phyloP scores from a whole-genome alignment of 2,113 vertebrate genomes.

The Ameiurus melas region DNA sequence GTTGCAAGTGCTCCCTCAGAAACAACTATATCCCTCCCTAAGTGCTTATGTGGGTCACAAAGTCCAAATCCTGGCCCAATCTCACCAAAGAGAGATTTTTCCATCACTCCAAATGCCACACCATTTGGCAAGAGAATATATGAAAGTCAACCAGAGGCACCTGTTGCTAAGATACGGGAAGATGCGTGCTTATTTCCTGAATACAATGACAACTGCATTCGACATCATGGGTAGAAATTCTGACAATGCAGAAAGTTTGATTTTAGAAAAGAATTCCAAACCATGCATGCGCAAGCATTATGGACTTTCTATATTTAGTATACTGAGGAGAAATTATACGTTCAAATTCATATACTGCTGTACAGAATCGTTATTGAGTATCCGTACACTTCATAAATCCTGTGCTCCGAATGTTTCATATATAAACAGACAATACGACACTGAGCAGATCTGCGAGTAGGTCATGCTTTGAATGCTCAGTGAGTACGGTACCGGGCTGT shows the following conservation, averaged over 20 bases:
- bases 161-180: constrained; percentile 52
- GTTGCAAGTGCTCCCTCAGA: not conserved
- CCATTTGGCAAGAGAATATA: constrained; percentile 42
- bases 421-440: not conserved
- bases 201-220: constrained; percentile 18
- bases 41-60: constrained; percentile 29
- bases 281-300: not conserved
- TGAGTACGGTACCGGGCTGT: not conserved
- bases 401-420: not conserved
- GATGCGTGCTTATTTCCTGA: constrained; percentile 36
- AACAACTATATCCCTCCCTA: not conserved
- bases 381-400: not conserved
- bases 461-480: not conserved
- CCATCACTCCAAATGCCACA: constrained; percentile 34
- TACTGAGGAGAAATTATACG: not conserved
- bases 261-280: not conserved
- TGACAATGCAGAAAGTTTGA: not conserved
- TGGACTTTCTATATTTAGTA: not conserved
- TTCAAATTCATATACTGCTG: not conserved
- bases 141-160: constrained; percentile 38
- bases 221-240: not conserved
- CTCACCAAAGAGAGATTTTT: constrained; percentile 14
- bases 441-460: not conserved
- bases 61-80: constrained; percentile 12
- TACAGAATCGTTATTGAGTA: not conserved